These are phyloP conservation scores for Dasypolia templi DNA, from an alignment of 2,888 invertebrate genomes.

Conservation along the genomic window DNA sequence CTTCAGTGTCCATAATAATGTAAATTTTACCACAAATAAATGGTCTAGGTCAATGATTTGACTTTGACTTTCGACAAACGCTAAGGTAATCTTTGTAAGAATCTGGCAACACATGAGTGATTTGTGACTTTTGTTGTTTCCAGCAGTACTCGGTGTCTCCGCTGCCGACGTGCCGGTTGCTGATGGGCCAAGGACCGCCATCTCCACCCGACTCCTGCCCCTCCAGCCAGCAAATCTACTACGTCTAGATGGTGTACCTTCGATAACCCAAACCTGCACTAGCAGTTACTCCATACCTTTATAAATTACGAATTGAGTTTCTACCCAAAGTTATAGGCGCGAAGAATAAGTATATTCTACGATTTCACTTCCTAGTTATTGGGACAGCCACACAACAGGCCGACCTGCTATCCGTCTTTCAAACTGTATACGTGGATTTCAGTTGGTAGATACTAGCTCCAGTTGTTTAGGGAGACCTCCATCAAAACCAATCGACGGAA, in stretches of 20 bases:
- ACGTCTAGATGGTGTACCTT: conserved; percentile 64
- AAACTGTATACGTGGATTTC: neutral
- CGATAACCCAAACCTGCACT: neutral
- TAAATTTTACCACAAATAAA: neutral
- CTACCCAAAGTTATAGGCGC: neutral
- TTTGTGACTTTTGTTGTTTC: conserved; percentile 14
- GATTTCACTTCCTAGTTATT: no score
- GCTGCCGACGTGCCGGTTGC: conserved; percentile 74
- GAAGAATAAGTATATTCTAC: no score
- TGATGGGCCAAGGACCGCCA: conserved; percentile 69
- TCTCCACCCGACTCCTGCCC: conserved; percentile 66
- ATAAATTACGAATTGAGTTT: neutral
- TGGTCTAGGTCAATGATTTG: neutral
- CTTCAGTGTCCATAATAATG: neutral
- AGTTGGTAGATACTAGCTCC: neutral
- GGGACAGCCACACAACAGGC: no score
- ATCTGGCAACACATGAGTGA: neutral
- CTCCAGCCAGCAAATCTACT: conserved; percentile 75
- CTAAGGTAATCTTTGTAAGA: neutral
- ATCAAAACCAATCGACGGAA: no score
- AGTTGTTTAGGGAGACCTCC: neutral
- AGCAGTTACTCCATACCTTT: neutral
- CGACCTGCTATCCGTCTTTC: neutral
- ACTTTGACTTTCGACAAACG: neutral
- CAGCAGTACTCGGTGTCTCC: conserved; percentile 78